Evolutionary conservation across 2,113 vertebrate species (phyloP).

Genomic region (Scortum barcoo): DNA sequence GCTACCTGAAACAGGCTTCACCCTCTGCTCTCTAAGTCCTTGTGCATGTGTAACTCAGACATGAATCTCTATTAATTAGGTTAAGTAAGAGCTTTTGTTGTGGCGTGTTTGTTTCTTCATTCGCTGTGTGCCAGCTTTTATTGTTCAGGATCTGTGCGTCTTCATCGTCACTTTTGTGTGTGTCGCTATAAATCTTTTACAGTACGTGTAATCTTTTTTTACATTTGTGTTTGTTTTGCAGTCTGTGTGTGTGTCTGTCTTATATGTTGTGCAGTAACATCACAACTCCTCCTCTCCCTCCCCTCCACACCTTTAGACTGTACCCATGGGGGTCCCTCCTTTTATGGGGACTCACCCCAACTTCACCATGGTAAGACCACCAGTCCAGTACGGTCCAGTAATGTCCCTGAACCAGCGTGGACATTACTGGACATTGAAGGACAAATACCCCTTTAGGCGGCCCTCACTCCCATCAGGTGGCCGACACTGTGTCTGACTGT

Average conservation of each 20-base stretch:
- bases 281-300: conserved; percentile 75
- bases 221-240: conserved; percentile 33
- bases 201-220: not conserved
- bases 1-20: conserved; percentile 36
- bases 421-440: conserved; percentile 72
- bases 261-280: conserved; percentile 77
- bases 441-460: conserved; percentile 59
- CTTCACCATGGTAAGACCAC: conserved; percentile 91
- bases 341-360: conserved; percentile 87
- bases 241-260: conserved; percentile 56
- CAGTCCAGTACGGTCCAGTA: conserved; percentile 63
- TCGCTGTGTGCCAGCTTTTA: conserved; percentile 25
- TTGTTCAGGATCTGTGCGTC: not conserved
- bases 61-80: not conserved
- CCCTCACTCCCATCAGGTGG: conserved; percentile 32
- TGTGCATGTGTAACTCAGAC: conserved; percentile 47
- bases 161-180: not conserved
- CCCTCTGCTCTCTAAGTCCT: conserved; percentile 11
- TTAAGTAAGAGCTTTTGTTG: conserved; percentile 28
- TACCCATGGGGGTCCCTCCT: conserved; percentile 82
- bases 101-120: conserved; percentile 31
- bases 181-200: conserved; percentile 2
- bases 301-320: conserved; percentile 76
- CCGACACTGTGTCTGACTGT: conserved; percentile 51
- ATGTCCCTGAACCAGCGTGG: conserved; percentile 49